Evolutionary conservation across 92 coral and sea anemone species (phyloP), one percentile per base, ranked within the genome.

Genomic region (Bergia sp.): DNA sequence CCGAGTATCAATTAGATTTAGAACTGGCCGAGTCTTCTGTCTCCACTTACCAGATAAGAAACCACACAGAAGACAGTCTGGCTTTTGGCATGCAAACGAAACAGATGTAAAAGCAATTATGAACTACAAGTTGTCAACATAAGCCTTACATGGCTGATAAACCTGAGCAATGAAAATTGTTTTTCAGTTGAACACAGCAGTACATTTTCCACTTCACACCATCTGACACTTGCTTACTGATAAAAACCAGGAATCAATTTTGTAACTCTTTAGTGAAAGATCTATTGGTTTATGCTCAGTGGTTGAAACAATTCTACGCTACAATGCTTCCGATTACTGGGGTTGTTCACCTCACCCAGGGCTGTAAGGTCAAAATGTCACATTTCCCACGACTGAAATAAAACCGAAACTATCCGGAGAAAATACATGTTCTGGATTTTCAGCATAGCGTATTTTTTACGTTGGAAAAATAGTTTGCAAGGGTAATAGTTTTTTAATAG

Each of bases 321-420:
- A 15, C 16, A 29, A 2, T 84, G 36, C 44, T 71, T 36, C 39
- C 64, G 15, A 16, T 50, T 21, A 18, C 38, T 13, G 41, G 13
- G 57, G 74, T 41, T 64, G 15, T 64, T 42, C 41, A 84, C 16
- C 7, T 69, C 15, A 72, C 47, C 12, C 50, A 45, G 8, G 64
- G 20, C 9, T 2, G 77, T 10, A 18, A 84, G 87, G 87, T 84
- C 87, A 84, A 84, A 84, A 84, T 36, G 87, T 84, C 78, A 84
- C 1, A 41, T 40, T 21, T 76, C 79, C 45, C 49, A 40, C 9
- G 36, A 39, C 41, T 76, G 79, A 44, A 37, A 67, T 67, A 69
- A 42, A 21, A 21, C 47, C 43, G 66, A 84, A 40, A 84, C 87
- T 45, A 37, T 36, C 21, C 45, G 43, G 53, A 37, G 21, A 61